Conservation (phyloP, 2,797 vertebrate species). For the Oreonectes daqikongensis region DNA sequence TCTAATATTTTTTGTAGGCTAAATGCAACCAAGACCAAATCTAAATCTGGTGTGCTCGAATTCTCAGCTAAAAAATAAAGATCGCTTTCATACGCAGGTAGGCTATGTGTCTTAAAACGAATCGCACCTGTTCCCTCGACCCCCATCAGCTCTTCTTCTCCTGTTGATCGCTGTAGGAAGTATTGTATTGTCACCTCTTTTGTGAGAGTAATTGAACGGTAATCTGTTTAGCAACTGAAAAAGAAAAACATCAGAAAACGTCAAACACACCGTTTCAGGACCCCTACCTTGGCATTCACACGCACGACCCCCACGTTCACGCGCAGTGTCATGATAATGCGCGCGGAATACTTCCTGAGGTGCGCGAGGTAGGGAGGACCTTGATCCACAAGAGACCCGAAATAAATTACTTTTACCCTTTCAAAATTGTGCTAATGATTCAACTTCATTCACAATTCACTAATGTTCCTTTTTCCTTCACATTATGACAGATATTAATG, state of each 20-base stretch:
- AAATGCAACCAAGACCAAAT: too few relatives aligned
- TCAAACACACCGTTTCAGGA: conserved; percentile 70
- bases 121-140: conserved; percentile 75
- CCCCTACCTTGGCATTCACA: conserved; percentile 74
- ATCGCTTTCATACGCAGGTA: conserved; percentile 61
- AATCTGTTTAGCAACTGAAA: conserved; percentile 87
- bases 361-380: conserved; percentile 31
- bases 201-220: conserved; percentile 77
- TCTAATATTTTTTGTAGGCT: too few relatives aligned
- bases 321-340: conserved; percentile 43
- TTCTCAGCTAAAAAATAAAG: background rate
- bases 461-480: background rate
- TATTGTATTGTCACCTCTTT: conserved; percentile 74
- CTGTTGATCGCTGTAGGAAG: conserved; percentile 77
- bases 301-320: conserved; percentile 45
- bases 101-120: conserved; percentile 25
- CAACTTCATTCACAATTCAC: background rate
- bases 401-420: conserved; percentile 19
- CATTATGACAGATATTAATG: background rate
- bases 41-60: too few relatives aligned
- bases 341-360: conserved; percentile 33
- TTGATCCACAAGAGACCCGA: conserved; percentile 9
- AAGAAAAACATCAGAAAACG: conserved; percentile 81
- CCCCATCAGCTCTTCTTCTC: conserved; percentile 66
- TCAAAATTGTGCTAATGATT: conserved; percentile 6